Base-by-base conservation (phyloP, 2,797 vertebrate genomes). In the Anisognathus igniventris region DNA sequence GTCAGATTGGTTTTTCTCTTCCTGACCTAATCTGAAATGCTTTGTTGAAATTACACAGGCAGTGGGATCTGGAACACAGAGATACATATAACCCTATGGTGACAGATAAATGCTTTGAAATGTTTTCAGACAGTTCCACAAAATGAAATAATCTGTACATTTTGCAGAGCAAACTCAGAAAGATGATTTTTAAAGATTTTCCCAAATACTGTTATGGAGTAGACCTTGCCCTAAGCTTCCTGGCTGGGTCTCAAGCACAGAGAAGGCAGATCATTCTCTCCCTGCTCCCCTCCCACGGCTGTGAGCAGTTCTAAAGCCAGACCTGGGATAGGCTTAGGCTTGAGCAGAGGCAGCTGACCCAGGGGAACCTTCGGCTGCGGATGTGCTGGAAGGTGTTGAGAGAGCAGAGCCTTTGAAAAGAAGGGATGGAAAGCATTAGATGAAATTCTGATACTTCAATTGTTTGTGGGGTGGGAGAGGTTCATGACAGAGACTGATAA, bases 401-500 rank as follows among this genome's bases (percentile, higher is more conserved):
- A 86, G 70, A 71, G 53, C 16, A 66, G 31, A 90, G 79, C 54
- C 77, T 88, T 94, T 92, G 64, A 87, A 86, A 78, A n/a, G 47
- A 77, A 86, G 31, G 53, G 27, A 75, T 88, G 90, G 88, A 93
- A 93, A 68, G 16, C 70, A 83, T 82, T 92, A 90, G 76, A 88
- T 57, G 67, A 65, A 92, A 86, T 82, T 90, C 64, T 90, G 68
- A 79, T 65, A 66, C 87, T 93, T 95, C 67, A 70, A 9, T 86
- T 95, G 72, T 86, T 93, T 93, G 87, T 48, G 50, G n/a, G 14
- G 61, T 83, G 82, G 81, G 79, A 92, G 68, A 77, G 44, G 54
- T 83, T 88, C 56, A 54, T 90, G 72, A 72, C 75, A 91, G 67
- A 83, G 72, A 47, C 58, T 88, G 92, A 90, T 91, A 94, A 86